Percentiles rank a stretch among this genome's conserved stretches.
Conservation (phyloP, 2,113 vertebrate species). For the Oncorhynchus masou region DNA sequence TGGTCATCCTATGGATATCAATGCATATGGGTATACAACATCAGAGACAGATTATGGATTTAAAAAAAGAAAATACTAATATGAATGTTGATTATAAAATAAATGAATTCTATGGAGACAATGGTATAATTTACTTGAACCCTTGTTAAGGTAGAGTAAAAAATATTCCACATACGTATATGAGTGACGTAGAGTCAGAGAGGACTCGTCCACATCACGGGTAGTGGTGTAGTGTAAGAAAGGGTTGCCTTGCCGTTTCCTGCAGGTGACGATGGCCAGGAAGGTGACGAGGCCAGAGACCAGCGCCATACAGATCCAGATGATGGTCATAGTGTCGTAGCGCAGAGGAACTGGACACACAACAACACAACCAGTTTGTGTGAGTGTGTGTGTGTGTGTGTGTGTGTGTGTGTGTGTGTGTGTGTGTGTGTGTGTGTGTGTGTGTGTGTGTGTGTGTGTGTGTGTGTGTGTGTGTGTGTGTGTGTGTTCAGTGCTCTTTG, state of each 20-base stretch:
- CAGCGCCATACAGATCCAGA: constrained; percentile 91
- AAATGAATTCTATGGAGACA: too few species aligned
- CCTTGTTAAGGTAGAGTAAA: constrained; percentile 14
- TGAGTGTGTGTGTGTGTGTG: constrained; percentile 32
- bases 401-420: constrained; percentile 8
- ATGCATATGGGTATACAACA: not conserved
- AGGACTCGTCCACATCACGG: constrained; percentile 70
- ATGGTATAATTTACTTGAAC: not conserved
- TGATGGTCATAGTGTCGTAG: constrained; percentile 85
- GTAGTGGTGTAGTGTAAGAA: constrained; percentile 70
- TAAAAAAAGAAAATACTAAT: too few species aligned
- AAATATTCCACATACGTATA: constrained; percentile 46
- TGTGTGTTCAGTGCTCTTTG: constrained; percentile 23
- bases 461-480: constrained; percentile 35
- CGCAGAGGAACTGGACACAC: constrained; percentile 73
- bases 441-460: constrained; percentile 38
- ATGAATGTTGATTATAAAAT: not conserved
- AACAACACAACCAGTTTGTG: not conserved
- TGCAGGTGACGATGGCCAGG: constrained; percentile 88
- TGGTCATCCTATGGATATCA: not conserved
- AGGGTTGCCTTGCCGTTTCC: constrained; percentile 89
- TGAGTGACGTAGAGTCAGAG: constrained; percentile 61
- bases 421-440: constrained; percentile 13
- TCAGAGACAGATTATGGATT: too few species aligned
- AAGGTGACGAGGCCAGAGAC: constrained; percentile 79